phyloP scores from a whole-genome alignment of 2,797 vertebrate species.

The Clarias fuscus region DNA sequence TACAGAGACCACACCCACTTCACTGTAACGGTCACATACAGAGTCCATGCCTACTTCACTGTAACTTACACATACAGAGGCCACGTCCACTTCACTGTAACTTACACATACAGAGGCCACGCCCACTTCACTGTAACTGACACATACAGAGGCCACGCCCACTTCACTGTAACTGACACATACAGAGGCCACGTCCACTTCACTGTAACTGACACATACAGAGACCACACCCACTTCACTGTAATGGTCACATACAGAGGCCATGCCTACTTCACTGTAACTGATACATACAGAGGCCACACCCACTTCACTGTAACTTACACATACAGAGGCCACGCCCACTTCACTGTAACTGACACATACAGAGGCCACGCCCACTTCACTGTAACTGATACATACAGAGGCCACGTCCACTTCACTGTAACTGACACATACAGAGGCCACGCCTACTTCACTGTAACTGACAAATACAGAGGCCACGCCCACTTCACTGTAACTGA shows the following conservation, averaged over 20 bases:
- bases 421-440: not conserved
- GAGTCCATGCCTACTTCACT: not conserved
- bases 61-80: not conserved
- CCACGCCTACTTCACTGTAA: too few species aligned
- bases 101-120: not conserved
- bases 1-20: not conserved
- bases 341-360: not conserved
- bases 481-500: too few species aligned
- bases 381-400: not conserved
- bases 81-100: not conserved
- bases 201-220: not conserved
- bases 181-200: not conserved
- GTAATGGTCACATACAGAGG: not conserved
- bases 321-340: not conserved
- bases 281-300: not conserved
- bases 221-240: not conserved
- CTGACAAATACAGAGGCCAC: too few species aligned
- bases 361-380: not conserved
- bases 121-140: not conserved
- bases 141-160: not conserved
- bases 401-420: not conserved
- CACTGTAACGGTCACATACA: not conserved
- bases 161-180: too few species aligned
- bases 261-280: not conserved
- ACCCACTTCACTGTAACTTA: not conserved